These are phyloP conservation scores for Ctenodactylus gundi DNA, from an alignment of 2,113 vertebrate species.

Conservation along the genomic window DNA sequence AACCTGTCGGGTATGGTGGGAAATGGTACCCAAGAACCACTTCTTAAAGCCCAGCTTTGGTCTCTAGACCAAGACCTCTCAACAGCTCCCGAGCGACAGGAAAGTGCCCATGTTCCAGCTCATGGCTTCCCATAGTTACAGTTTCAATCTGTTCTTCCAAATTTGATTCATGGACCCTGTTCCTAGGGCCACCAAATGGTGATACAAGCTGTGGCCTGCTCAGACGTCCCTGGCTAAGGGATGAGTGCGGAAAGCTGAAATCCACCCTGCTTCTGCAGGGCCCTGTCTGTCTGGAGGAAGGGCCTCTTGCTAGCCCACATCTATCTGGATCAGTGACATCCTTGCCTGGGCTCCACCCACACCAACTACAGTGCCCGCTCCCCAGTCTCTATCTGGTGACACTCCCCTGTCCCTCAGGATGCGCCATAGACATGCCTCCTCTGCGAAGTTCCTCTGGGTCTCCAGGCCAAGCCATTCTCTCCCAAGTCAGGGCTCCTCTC, in stretches of 20 bases:
- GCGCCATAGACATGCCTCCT: not conserved
- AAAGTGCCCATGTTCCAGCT: not conserved
- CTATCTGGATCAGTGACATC: not conserved
- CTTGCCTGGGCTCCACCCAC: not conserved
- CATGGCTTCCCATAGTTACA: not conserved
- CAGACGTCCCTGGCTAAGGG: not conserved
- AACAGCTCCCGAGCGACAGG: not conserved
- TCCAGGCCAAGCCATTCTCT: fast-evolving
- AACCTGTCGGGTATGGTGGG: not conserved
- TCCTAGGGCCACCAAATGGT: not conserved
- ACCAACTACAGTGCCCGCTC: not conserved
- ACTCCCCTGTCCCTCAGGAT: not conserved
- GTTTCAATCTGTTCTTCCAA: not conserved
- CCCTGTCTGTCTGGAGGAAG: not conserved
- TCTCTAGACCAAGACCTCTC: not conserved
- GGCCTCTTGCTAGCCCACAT: not conserved
- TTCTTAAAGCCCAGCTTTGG: not conserved
- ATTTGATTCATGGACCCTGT: not conserved
- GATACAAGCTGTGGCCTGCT: not conserved
- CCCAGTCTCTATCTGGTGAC: not conserved
- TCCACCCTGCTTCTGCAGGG: not conserved
- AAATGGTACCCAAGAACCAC: not conserved
- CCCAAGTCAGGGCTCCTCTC: no score
- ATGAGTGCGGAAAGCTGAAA: not conserved
- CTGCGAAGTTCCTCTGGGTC: not conserved